These are phyloP conservation scores for Tyria jacobaeae DNA, from an alignment of 2,888 invertebrate species.

Conservation along the genomic window DNA sequence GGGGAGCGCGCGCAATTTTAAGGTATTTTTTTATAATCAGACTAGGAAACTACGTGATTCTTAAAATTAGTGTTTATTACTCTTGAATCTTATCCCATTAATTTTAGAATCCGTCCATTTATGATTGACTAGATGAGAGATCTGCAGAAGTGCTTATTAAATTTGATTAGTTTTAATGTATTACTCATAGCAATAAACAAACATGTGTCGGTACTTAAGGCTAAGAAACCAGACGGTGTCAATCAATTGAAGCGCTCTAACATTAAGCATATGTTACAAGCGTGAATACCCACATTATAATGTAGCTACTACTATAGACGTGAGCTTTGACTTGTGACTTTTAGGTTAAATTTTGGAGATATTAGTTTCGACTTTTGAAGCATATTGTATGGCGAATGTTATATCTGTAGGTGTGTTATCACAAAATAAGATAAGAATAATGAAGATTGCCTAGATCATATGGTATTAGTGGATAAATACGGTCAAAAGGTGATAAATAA, in stretches of 20 bases:
- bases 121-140: slow-evolving; percentile 23
- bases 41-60: neutral
- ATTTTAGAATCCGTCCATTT: slow-evolving; percentile 30
- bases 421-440: neutral
- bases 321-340: slow-evolving; percentile 6
- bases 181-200: slow-evolving; percentile 55
- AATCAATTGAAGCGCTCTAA: slow-evolving; percentile 80
- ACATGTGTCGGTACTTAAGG: slow-evolving; percentile 61
- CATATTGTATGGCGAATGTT: neutral
- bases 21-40: too few species aligned
- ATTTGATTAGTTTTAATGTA: slow-evolving; percentile 61
- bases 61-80: neutral
- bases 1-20: too few species aligned
- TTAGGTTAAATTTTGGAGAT: neutral
- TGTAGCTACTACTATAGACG: slow-evolving; percentile 55
- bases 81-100: slow-evolving; percentile 4
- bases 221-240: slow-evolving; percentile 74
- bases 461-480: neutral
- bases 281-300: slow-evolving; percentile 75
- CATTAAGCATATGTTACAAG: slow-evolving; percentile 80
- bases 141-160: slow-evolving; percentile 52
- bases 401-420: neutral
- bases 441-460: neutral
- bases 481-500: too few species aligned
- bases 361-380: neutral